Base-by-base conservation (phyloP, 2,113 vertebrate species). In the Zosterops borbonicus region DNA sequence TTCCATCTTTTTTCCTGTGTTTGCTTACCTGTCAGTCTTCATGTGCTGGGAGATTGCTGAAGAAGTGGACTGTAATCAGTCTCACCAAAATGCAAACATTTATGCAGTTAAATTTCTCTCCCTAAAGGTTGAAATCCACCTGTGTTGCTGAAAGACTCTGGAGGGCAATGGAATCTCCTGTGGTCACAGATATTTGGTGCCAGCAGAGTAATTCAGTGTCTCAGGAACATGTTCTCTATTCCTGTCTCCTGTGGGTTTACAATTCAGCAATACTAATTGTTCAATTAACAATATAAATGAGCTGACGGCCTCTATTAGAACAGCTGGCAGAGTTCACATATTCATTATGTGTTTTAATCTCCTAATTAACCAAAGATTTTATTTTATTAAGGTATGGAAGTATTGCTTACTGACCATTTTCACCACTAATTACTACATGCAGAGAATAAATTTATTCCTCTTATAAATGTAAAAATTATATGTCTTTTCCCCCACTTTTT, bases 241-340 rank as follows among this genome's bases (percentile, higher is more conserved):
- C 53, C 50, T 76, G 18, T 80, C 55, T 87, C 89, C 74, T 49
- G 42, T 1, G 33, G 62, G 41, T 75, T 81, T 94, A 56, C 49
- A 75, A 49, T 63, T 89, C 68, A 92, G 83, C 46, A 92, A 64
- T 96, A 44, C 41, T 95, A 90, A 84, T 39, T 92, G 89, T 78
- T 83, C 89, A 89, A 81, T 93, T 92, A 96, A 92, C 60, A 89
- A 47, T 75, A 87, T 83, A 88, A 91, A 89, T 89, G 89, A 83
- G 52, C 81, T 63, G 81, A 80, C 46, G 14, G 67, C 63, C 59
- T 90, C 42, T 62, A 65, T 92, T 77, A 63, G 71, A 92, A 77
- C 33, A 81, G 50, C 53, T 85, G 83, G 71, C 65, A 89, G 41
- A 84, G 50, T 87, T 95, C 89, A 64, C 46, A 22, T 83, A 64